Conservation (phyloP, 64 coral and sea anemone species). For the Dendronephthya gigantea region DNA sequence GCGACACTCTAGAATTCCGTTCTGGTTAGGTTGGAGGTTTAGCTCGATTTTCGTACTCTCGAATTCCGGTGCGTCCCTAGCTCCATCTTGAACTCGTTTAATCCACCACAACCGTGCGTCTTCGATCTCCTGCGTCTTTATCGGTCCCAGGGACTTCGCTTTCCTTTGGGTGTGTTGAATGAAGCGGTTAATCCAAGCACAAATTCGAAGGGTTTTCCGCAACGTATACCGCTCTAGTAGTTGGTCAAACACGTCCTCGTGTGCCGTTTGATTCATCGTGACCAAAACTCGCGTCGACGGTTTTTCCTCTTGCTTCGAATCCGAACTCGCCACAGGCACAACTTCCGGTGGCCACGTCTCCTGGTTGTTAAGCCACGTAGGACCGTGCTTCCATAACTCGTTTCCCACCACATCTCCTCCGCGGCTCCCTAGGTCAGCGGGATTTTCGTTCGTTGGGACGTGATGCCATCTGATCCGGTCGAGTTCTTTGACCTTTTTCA, state of each 20-base stretch:
- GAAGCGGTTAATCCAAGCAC: neutral
- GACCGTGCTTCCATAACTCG: neutral
- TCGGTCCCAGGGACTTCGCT: neutral
- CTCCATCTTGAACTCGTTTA: too few relatives aligned
- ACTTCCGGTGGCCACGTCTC: neutral
- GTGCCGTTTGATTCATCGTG: neutral
- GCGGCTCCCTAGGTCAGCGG: constrained; percentile 4
- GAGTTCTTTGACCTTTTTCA: neutral
- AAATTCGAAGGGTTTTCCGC: neutral
- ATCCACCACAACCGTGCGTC: too few relatives aligned
- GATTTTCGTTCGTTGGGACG: neutral
- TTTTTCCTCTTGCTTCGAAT: neutral
- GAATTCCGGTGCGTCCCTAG: too few relatives aligned
- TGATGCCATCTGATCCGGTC: neutral
- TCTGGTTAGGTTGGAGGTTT: neutral
- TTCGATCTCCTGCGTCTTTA: too few relatives aligned
- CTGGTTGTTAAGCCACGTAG: neutral
- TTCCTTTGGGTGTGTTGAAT: neutral
- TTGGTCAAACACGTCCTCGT: neutral
- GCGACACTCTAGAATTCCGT: neutral
- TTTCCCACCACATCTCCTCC: neutral
- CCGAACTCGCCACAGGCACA: neutral
- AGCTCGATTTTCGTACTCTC: neutral
- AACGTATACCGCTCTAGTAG: neutral
- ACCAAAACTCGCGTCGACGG: neutral